A percentile compares a stretch with the other conserved stretches of the same genome.
phyloP scores from a whole-genome alignment of 1,140 invertebrate genomes.

The Hyphantria cunea region DNA sequence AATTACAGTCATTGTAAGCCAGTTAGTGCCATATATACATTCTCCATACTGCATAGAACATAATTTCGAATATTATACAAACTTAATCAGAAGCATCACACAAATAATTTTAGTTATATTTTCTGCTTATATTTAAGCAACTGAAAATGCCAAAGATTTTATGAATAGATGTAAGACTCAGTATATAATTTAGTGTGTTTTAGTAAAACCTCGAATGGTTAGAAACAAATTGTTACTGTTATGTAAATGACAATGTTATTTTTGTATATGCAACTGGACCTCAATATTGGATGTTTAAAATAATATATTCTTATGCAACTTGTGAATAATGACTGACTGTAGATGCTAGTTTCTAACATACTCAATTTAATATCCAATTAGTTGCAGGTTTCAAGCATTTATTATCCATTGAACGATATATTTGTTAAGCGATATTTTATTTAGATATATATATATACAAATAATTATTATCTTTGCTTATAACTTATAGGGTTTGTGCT shows the following conservation, averaged over 20 bases:
- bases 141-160: slow-evolving; percentile 77
- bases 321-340: slow-evolving; percentile 73
- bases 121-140: slow-evolving; percentile 57
- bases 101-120: slow-evolving; percentile 52
- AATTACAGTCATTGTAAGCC: slow-evolving; percentile 24
- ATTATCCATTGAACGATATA: slow-evolving; percentile 40
- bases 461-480: slow-evolving; percentile 28
- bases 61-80: background rate
- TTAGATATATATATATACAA: slow-evolving; percentile 35
- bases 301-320: slow-evolving; percentile 65
- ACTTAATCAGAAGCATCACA: slow-evolving; percentile 36
- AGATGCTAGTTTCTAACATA: slow-evolving; percentile 69
- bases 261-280: slow-evolving; percentile 72
- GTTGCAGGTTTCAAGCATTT: slow-evolving; percentile 60
- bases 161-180: slow-evolving; percentile 71
- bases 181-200: slow-evolving; percentile 48
- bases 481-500: slow-evolving; percentile 26
- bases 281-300: slow-evolving; percentile 53
- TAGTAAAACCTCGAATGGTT: slow-evolving; percentile 53
- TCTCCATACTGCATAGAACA: slow-evolving; percentile 27
- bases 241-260: slow-evolving; percentile 69
- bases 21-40: slow-evolving; percentile 39
- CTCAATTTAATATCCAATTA: slow-evolving; percentile 60
- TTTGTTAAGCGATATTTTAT: slow-evolving; percentile 42
- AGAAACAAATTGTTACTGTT: slow-evolving; percentile 81